Evolutionary conservation across 2,797 vertebrate genomes (phyloP).

Genomic region (Pempheris klunzingeri): DNA sequence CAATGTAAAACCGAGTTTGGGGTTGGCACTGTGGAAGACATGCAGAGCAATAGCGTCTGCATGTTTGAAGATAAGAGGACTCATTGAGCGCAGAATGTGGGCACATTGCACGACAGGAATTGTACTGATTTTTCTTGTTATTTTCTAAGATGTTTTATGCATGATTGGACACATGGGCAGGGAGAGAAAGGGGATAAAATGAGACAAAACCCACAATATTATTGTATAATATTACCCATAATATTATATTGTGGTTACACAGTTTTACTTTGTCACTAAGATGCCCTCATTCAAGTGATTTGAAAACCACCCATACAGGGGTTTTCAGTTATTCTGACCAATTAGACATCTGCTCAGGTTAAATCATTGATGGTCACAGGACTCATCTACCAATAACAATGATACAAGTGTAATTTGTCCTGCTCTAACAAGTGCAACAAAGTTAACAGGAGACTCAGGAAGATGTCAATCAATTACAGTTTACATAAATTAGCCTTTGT

Average conservation of each 20-base stretch:
- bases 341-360: background rate
- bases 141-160: background rate
- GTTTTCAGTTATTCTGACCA: background rate
- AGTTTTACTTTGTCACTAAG: background rate
- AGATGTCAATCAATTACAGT: background rate
- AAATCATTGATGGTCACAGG: background rate
- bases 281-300: background rate
- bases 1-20: constrained; percentile 25
- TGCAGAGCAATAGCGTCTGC: constrained; percentile 43
- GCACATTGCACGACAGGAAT: constrained; percentile 8
- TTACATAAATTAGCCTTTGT: no score
- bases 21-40: constrained; percentile 15
- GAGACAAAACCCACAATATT: background rate
- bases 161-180: background rate
- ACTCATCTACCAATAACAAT: background rate
- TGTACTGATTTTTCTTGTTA: background rate
- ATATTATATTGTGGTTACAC: background rate
- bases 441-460: background rate
- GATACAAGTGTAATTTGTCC: background rate
- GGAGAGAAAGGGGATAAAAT: background rate
- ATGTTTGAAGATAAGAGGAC: constrained; percentile 58
- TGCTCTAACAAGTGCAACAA: no score
- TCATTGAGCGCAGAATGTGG: constrained; percentile 13
- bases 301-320: background rate
- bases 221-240: no score